Base-by-base conservation (phyloP, 2,888 invertebrate species). In the Temnothorax rugatulus region DNA sequence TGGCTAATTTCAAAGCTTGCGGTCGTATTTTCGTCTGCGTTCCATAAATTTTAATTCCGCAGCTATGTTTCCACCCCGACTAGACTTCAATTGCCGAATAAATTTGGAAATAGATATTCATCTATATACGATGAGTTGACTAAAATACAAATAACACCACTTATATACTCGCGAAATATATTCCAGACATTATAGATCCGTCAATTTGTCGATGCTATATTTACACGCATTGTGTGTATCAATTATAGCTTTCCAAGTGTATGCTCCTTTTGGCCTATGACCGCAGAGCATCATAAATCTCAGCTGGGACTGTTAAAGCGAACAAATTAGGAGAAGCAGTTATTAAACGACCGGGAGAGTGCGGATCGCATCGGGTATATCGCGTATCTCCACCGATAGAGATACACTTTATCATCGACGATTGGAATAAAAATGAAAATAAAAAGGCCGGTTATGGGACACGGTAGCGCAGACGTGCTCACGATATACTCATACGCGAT, bases 301-400 rank as follows among this genome's bases (percentile, higher is more conserved):
- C 47, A 66, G 75, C 59, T 76, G 73, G 79, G 83, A 74, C 85
- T 87, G 85, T 87, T 90, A 88, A 82, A 87, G 83, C 89, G 85
- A 34, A 82, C 81, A 86, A 88, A 90, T 90, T 90, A 86, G 87
- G 82, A 87, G 85, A 64, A 85, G 84, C 84, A 79, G 82, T 82
- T 84, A 79, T 90, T 90, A 90, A 87, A 77, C 41, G 50, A 84
- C 50, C 74, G n/a, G 85, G 84, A 38, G 84, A 81, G 86, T 68
- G 64, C 57, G 69, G 61, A 85, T 86, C 82, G 73, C 29, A 69
- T 69, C 13, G 59, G 44, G 66, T 54, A 64, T 76, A 71, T 71
- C 77, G 50, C 77, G 34, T 71, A 47, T 71, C 47, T 71, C 38
- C n/a, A 38, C 15, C 29, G 54, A 29, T 68, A 25, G 68, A 38